phyloP scores from a whole-genome alignment of 2,113 vertebrate genomes.

The Dasyprocta punctata region DNA sequence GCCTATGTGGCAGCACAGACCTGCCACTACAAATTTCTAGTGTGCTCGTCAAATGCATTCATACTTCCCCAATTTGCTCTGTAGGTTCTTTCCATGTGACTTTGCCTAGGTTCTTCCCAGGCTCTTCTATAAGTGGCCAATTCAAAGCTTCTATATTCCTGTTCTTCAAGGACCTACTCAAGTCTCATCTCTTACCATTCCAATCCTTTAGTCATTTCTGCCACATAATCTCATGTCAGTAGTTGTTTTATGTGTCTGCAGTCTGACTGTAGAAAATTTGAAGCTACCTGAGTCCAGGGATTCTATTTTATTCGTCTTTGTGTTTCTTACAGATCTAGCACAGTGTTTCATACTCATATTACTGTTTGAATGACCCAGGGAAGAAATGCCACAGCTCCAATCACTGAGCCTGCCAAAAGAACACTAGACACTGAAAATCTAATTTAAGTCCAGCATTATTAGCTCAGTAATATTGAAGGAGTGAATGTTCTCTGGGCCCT shows the following conservation, averaged over 20 bases:
- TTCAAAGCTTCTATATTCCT: not conserved
- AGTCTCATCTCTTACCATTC: not conserved
- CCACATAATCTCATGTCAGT: not conserved
- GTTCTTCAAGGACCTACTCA: not conserved
- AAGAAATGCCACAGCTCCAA: not conserved
- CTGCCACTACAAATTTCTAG: not conserved
- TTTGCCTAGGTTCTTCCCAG: not conserved
- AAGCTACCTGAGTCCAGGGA: not conserved
- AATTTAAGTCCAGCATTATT: not conserved
- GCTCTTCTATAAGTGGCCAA: not conserved
- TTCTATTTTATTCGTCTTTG: not conserved
- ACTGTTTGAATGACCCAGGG: not conserved
- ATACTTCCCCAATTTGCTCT: not conserved
- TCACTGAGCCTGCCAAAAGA: not conserved
- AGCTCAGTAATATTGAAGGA: not conserved
- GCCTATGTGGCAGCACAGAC: not conserved
- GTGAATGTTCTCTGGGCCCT: constrained; percentile 10
- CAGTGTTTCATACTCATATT: not conserved
- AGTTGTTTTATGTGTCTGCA: not conserved
- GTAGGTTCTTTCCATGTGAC: not conserved
- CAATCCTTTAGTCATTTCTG: constrained; percentile 16
- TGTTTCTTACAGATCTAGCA: not conserved
- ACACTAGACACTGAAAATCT: not conserved
- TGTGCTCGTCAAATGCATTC: not conserved
- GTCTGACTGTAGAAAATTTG: constrained; percentile 48